A percentile compares a stretch with the other conserved stretches of the same genome.
These are phyloP conservation scores for Choloepus hoffmanni DNA, from an alignment of 2,113 vertebrate species.

Conservation along the genomic window DNA sequence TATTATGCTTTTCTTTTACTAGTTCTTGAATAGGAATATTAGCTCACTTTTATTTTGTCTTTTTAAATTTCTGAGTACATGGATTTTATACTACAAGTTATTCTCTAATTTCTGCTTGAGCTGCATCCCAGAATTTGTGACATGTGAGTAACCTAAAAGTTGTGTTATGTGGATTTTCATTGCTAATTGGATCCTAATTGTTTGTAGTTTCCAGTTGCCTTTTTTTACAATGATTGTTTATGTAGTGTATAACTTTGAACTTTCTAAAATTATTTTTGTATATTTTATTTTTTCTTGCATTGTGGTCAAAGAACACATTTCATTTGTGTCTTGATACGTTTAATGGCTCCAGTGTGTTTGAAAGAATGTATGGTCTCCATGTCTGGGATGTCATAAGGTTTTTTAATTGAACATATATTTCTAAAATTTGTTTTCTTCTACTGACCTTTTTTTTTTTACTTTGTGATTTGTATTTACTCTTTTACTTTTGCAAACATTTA, in stretches of 20 bases:
- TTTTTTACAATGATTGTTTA: background rate
- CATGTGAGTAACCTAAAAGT: background rate
- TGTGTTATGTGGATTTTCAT: background rate
- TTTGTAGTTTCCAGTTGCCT: background rate
- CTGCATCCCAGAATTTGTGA: background rate
- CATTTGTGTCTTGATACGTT: background rate
- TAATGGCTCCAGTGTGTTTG: background rate
- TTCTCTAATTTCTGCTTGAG: background rate
- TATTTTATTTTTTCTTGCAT: background rate
- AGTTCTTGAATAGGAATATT: background rate
- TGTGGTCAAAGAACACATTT: constrained; percentile 8
- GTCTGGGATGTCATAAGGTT: background rate
- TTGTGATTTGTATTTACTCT: background rate
- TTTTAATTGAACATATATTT: background rate
- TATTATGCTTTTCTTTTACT: background rate
- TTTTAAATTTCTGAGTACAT: background rate
- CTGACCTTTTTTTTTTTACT: background rate
- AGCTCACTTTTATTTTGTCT: background rate
- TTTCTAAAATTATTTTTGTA: background rate
- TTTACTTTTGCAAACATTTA: constrained; percentile 16
- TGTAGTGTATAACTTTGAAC: background rate
- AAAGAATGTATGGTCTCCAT: background rate
- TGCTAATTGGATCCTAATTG: background rate
- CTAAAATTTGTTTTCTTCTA: background rate
- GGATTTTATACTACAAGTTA: background rate